Evolutionary conservation across 2,888 invertebrate genomes (phyloP), one percentile per base, ranked within the genome.

Genomic region (Melanargia galathea): DNA sequence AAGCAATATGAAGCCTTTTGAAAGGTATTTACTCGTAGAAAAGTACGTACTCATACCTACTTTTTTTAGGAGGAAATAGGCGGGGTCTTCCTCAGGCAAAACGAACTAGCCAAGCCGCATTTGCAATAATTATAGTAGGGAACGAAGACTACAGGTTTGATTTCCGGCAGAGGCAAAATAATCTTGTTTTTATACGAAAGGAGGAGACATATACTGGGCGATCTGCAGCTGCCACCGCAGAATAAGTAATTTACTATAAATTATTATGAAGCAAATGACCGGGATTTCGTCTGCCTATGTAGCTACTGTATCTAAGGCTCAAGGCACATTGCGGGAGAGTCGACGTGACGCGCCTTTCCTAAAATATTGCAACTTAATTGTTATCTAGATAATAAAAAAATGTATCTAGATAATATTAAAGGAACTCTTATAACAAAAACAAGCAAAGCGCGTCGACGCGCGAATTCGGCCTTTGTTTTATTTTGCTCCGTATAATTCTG

Each of bases 1-100:
- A 30, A 30, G 8, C 30, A 30, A 1, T 11, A 35, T 35, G 8
- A 35, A 10, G 8, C 11, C 4, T 35, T 35, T 1, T 13, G 4
- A 35, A 2, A 13, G 13, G 35, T 13, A 13, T 2, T 2, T 35
- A 35, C 13, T 13, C 35, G 13, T 35, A 35, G 35, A 35, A 3
- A 8, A 6, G 24, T 46, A 49, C 16, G 26, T 26, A 16, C 48
- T 26, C 13, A 7, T 24, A 30, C 43, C 46, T 24, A 35, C 33
- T 58, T 58, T 45, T 60, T 60, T 60, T n/a, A n/a, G 24, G 45
- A 60, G 60, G 60, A 60, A 60, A 52, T 52, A 52, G 60, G 60
- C 52, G 60, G 51, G 11, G 51, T 49, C 43, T 60, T 52, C 60
- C 51, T 51, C 51, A 43, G 60, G 60, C 52, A 13, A 30, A 51